Evolutionary conservation across 2,888 invertebrate genomes (phyloP), one percentile per base, ranked within the genome.

Genomic region (Pseudococcus jackbeardsleyi): DNA sequence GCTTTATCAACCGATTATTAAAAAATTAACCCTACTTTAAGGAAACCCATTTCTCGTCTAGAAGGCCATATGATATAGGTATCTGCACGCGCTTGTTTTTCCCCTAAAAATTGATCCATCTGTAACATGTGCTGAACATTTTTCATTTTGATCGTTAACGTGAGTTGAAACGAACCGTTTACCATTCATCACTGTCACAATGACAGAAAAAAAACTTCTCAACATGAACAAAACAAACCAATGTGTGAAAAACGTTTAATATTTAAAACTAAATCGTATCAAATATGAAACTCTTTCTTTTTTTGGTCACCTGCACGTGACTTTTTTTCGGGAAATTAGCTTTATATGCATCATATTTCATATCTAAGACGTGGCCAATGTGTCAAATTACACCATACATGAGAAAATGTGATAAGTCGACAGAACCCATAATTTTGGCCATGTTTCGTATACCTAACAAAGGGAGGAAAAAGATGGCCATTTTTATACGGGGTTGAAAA

Each of bases 121-220:
- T 72, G 72, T 72, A 72, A 33, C 33, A 33, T 33, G 72, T 72
- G 42, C 26, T 19, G 46, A 33, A 82, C 79, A 82, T 82, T 82
- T 82, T 82, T 82, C 79, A 82, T 82, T 82, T 19, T 19, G 79
- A 82, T 46, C 12, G 79, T 46, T 46, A 19, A 15, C 46, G 79
- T 46, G 33, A 82, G 33, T 82, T 19, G 19, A 82, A 82, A 82
- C 46, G 12, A 42, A 42, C 42, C 42, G 46, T 82, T 46, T 82
- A 46, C 79, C 79, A 82, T 82, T 82, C 79, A 82, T 82, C 79
- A 82, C 19, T 82, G 79, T 82, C 79, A 82, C 79, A 82, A 82
- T 46, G 79, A 82, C 79, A 22, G 42, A 46, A 82, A 82, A 79
- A 82, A 79, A n/a, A 42, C 17, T 42, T 39, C 39, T n/a, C 46